Evolutionary conservation across 2,888 invertebrate species (phyloP).

Genomic region (Craniophora ligustri): DNA sequence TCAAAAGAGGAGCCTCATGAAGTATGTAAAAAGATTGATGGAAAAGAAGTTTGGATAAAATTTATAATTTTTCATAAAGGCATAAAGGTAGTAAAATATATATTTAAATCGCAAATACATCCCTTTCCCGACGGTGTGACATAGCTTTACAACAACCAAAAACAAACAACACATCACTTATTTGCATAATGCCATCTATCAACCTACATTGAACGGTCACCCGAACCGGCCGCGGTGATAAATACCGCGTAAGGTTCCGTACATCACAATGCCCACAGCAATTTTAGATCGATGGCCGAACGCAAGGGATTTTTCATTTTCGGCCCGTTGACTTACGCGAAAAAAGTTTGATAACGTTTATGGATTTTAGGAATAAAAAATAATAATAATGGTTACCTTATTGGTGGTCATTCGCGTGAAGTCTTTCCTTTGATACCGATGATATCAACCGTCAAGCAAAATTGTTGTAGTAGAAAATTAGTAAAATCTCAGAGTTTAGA

Average conservation of each 20-base stretch:
- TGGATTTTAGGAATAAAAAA: background rate
- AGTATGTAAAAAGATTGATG: too few species aligned
- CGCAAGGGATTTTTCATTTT: slow-evolving; percentile 68
- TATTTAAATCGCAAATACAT: too few species aligned
- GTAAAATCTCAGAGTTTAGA: too few species aligned
- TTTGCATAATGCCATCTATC: slow-evolving; percentile 75
- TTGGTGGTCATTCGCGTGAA: too few species aligned
- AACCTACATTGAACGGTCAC: slow-evolving; percentile 66
- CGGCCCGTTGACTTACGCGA: slow-evolving; percentile 53
- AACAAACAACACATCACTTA: slow-evolving; percentile 52
- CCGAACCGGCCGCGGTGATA: slow-evolving; percentile 70
- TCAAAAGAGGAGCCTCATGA: too few species aligned
- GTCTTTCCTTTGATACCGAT: too few species aligned
- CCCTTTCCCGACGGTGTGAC: background rate
- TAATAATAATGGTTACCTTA: too few species aligned
- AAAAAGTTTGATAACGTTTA: slow-evolving; percentile 54
- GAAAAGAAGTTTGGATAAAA: too few species aligned
- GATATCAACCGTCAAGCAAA: too few species aligned
- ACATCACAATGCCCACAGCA: slow-evolving; percentile 59
- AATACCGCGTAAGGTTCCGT: slow-evolving; percentile 64
- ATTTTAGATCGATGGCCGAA: slow-evolving; percentile 68
- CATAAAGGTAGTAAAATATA: too few species aligned
- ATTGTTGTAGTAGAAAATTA: too few species aligned
- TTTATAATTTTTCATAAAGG: too few species aligned
- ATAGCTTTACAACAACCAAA: slow-evolving; percentile 38